Conservation (phyloP, 2,888 invertebrate genomes). For the Chrysomela aeneicollis region DNA sequence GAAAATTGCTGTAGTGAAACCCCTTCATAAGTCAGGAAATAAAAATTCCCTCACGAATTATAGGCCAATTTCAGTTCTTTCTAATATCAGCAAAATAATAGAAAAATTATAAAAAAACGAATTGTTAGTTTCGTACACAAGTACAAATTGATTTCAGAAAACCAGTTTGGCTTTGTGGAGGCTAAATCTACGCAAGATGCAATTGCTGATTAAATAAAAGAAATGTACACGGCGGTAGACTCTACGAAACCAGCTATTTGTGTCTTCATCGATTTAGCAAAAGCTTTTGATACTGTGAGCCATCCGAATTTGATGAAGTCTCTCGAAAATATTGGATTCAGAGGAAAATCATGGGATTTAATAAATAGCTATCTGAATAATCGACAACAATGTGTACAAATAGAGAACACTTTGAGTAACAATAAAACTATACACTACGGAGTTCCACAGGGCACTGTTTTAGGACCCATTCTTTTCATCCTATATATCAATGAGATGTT, state of each 20-base stretch:
- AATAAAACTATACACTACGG: too few relatives aligned
- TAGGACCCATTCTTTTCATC: too few relatives aligned
- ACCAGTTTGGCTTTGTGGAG: conserved; percentile 10
- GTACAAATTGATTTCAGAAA: conserved; percentile 5
- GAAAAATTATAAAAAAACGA: conserved; percentile 9
- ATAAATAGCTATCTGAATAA: too few relatives aligned
- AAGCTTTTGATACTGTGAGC: too few relatives aligned
- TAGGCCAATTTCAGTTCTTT: conserved; percentile 3
- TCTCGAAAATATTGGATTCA: too few relatives aligned
- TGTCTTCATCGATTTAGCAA: too few relatives aligned
- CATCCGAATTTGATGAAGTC: too few relatives aligned
- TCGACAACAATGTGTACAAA: too few relatives aligned
- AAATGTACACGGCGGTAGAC: conserved; percentile 8
- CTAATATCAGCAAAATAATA: conserved; percentile 6
- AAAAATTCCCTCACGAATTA: conserved; percentile 3
- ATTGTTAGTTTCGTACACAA: neutral
- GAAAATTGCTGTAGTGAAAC: conserved; percentile 15
- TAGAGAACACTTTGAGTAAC: neutral
- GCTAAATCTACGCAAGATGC: conserved; percentile 11
- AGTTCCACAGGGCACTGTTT: too few relatives aligned
- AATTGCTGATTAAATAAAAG: neutral
- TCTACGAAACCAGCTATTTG: neutral
- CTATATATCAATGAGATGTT: too few relatives aligned
- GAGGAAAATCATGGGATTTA: conserved; percentile 12
- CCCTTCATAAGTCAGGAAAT: conserved; percentile 8